phyloP scores from a whole-genome alignment of 2,797 vertebrate species.

The Gambusia yucatana region DNA sequence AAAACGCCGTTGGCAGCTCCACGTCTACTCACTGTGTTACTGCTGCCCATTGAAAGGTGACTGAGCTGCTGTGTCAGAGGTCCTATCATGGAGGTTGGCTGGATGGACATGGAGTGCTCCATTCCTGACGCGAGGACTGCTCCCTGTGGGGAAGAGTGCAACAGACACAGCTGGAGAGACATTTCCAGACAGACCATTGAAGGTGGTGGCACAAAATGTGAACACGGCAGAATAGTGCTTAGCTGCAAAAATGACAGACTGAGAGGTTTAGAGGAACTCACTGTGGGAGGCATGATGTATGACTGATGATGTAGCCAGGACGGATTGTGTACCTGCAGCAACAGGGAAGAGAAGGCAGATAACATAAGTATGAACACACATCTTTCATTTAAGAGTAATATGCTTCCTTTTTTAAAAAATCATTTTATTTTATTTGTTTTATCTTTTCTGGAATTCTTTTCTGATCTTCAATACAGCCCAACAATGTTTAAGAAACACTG shows the following conservation, averaged over 20 bases:
- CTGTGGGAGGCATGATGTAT: slow-evolving; percentile 94
- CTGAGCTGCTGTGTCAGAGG: slow-evolving; percentile 91
- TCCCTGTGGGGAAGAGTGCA: slow-evolving; percentile 75
- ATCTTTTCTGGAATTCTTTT: too few species aligned
- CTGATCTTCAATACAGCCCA: not conserved
- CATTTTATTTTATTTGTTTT: too few species aligned
- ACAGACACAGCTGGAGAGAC: not conserved
- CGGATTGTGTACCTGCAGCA: slow-evolving; percentile 86
- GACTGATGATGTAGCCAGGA: slow-evolving; percentile 95
- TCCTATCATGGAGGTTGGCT: slow-evolving; percentile 90
- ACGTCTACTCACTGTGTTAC: slow-evolving; percentile 84
- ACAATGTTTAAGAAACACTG: not conserved
- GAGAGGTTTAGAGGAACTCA: slow-evolving; percentile 73
- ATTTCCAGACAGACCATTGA: not conserved
- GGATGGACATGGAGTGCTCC: slow-evolving; percentile 92
- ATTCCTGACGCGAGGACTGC: slow-evolving; percentile 88
- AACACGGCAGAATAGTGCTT: not conserved
- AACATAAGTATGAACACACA: not conserved
- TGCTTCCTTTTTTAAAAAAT: not conserved
- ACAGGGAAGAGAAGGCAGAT: slow-evolving; percentile 11
- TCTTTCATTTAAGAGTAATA: not conserved
- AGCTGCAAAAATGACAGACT: not conserved
- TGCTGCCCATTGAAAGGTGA: slow-evolving; percentile 90
- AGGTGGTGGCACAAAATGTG: not conserved
- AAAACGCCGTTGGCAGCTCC: not conserved